Base-by-base conservation (phyloP, 2,888 invertebrate genomes). In the Opisthograptis luteolata region DNA sequence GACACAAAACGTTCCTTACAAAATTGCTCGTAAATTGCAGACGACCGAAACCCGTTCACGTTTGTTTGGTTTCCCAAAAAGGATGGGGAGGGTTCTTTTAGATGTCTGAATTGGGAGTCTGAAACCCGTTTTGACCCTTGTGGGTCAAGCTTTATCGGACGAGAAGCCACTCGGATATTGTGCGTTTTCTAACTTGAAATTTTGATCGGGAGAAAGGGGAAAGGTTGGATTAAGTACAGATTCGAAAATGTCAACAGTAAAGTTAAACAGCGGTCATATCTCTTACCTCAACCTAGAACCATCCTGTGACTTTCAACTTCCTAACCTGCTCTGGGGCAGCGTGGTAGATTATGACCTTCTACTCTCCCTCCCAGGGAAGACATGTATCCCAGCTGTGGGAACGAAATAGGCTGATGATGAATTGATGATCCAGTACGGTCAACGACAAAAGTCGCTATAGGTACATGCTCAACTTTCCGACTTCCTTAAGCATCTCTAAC, bases 51-150 rank as follows among this genome's bases (percentile, higher is more conserved):
- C 66, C 68, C 43, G 68, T 68, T 58, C 47, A 27, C 44, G 42
- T 60, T 61, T 60, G 66, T 68, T 66, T 69, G 62, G 47, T 54
- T 59, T 55, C 57, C 60, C 58, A 53, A 70, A 73, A 72, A 63
- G 64, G 68, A 58, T 51, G 59, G 44, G 57, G 44, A 60, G 52
- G 42, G 60, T 71, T 73, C 67, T 72, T 71, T 59, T 44, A 42
- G 43, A 43, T 49, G 54, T 49, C 27, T n/a, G 48, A 66, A 62
- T 64, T 50, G 55, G 47, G 47, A 36, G 35, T 36, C 24, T 22
- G 25, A 25, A 49, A 58, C 51, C 32, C 22, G 53, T 55, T 56
- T n/a, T 40, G 28, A 22, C 34, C 43, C 39, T 32, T 30, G 24
- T 14, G 37, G 40, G 30, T 20, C 13, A 20, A 40, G 28, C 13